Evolutionary conservation across 2,888 invertebrate genomes (phyloP).

Genomic region (Zelleria hepariella): DNA sequence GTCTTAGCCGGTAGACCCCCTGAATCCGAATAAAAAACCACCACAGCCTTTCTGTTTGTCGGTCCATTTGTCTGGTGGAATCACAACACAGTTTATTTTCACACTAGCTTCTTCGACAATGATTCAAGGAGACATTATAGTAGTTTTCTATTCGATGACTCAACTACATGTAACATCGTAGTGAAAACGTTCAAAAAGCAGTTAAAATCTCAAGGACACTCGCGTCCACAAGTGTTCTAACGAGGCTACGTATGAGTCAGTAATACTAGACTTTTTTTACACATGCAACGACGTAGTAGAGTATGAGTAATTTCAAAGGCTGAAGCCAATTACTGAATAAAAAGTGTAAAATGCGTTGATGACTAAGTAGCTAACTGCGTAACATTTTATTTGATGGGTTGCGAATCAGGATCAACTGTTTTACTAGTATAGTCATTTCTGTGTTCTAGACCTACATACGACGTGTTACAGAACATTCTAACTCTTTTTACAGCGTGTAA

Average conservation of each 20-base stretch:
- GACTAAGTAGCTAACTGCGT: background rate
- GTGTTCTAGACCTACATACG: too few relatives aligned
- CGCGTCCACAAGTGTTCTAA: background rate
- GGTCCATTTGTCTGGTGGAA: too few relatives aligned
- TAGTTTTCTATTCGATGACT: background rate
- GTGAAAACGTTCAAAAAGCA: background rate
- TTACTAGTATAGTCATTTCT: too few relatives aligned
- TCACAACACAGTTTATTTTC: background rate
- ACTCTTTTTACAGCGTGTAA: too few relatives aligned
- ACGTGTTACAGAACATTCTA: too few relatives aligned
- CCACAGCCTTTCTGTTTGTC: too few relatives aligned
- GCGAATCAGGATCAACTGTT: too few relatives aligned
- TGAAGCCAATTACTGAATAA: background rate
- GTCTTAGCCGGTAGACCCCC: too few relatives aligned
- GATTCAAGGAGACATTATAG: background rate
- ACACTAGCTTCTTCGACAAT: background rate
- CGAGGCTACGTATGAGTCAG: background rate
- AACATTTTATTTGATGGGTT: too few relatives aligned
- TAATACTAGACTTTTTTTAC: background rate
- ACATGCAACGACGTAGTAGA: background rate
- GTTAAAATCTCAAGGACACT: conserved; percentile 1
- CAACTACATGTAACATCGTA: background rate
- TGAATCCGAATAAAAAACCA: too few relatives aligned
- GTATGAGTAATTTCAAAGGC: background rate
- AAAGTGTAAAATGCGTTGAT: background rate